Evolutionary conservation across 2,113 vertebrate genomes (phyloP), one percentile per base, ranked within the genome.

Genomic region (Coptodon bakossiorum): DNA sequence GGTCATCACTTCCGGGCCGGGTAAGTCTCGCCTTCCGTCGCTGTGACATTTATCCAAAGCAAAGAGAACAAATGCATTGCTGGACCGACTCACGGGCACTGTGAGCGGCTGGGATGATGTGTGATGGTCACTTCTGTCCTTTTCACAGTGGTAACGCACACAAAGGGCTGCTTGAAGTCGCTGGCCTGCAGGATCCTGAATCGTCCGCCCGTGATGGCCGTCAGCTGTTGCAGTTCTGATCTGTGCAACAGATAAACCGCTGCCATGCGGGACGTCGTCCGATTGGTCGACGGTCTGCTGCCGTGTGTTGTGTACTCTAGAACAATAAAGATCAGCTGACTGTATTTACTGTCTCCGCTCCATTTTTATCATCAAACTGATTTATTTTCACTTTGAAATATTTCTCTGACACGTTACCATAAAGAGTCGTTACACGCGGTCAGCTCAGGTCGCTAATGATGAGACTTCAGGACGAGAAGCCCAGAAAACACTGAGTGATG

Each of bases 271-370:
- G 22, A 48, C 13, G 22, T 1, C 68, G 3, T 1, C 24, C 9
- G 43, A 19, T 48, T 17, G 22, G 9, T 29, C 14, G 3, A 0
- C 14, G 16, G 24, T 48, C 9, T 19, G 1, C 24, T 0, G 71
- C 40, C 5, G 7, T 71, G 66, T 40, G 38, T 71, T 71, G 66
- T 43, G 12, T 10, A 43, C 38, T 27, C 1, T 0, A 71, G n/a
- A 24, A 6, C 40, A 73, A 73, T 73, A 73, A 73, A 73, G 68
- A 73, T 73, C 38, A 48, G 22, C 40, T 48, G 22, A 73, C 68
- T 29, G 68, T 16, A 17, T 29, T 73, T 48, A 48, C 24, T 45
- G 68, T 73, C 68, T 73, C 22, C 5, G 22, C 22, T 4, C 13
- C 0, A 1, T 73, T 71, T 71, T 71, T 71, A 71, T 40, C 7